A percentile compares a stretch with the other conserved stretches of the same genome.
Conservation (phyloP, 2,797 vertebrate genomes). For the Acanthurus lineatus region DNA sequence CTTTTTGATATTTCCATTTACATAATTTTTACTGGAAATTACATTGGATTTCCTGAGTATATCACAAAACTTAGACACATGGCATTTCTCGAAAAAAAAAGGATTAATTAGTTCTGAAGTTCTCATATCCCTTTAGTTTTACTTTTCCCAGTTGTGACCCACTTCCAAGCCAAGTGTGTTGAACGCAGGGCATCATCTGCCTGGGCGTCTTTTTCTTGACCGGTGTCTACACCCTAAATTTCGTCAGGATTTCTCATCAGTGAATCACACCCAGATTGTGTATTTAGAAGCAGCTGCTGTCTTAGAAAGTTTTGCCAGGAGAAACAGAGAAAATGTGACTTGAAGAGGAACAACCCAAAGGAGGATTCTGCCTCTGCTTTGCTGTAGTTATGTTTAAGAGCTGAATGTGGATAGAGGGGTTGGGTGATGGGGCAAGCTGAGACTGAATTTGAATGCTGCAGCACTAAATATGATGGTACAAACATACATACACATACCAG, state of each 20-base stretch:
- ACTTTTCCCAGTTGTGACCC: constrained; percentile 12
- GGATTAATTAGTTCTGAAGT: background rate
- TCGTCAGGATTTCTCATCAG: constrained; percentile 57
- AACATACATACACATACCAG: background rate
- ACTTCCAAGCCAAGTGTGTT: constrained; percentile 21
- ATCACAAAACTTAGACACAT: background rate
- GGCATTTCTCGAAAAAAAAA: background rate
- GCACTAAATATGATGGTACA: constrained; percentile 10
- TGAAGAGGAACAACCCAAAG: constrained; percentile 23
- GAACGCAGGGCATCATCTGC: constrained; percentile 32
- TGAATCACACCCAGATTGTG: constrained; percentile 67
- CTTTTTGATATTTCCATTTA: constrained; percentile 19
- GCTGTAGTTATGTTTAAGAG: constrained; percentile 23
- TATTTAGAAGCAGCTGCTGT: constrained; percentile 69
- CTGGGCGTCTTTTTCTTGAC: constrained; percentile 39
- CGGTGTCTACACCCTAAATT: constrained; percentile 55
- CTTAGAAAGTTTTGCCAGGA: constrained; percentile 58
- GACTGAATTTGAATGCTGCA: background rate
- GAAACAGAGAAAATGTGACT: constrained; percentile 25
- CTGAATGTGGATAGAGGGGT: constrained; percentile 6
- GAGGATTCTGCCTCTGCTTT: constrained; percentile 25
- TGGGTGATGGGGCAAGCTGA: constrained; percentile 7
- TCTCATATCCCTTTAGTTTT: background rate
- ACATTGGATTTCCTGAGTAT: background rate
- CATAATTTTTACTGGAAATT: background rate